Percentiles rank a stretch among this genome's conserved stretches.
Conservation (phyloP, 1,140 invertebrate genomes). For the Brachystomella parvula region DNA sequence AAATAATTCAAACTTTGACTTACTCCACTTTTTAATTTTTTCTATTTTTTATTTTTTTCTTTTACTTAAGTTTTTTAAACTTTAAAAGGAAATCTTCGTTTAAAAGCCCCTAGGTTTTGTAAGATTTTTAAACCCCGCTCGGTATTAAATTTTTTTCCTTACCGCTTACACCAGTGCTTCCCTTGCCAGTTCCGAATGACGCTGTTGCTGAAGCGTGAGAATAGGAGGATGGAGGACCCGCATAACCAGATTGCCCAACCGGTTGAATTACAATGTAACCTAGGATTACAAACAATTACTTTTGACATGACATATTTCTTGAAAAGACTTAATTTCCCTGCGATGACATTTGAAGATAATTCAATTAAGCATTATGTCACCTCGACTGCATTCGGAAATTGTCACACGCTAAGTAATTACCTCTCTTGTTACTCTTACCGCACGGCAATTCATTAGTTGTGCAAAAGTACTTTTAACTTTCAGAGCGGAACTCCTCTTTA, state of each 20-base stretch:
- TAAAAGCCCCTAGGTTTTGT: neutral
- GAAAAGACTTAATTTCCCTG: neutral
- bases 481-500: too few relatives aligned
- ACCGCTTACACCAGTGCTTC: slow-evolving; percentile 1
- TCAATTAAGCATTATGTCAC: neutral
- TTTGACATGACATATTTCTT: neutral
- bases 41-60: neutral
- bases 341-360: neutral
- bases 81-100: neutral
- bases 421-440: neutral
- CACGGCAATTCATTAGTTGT: neutral
- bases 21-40: neutral
- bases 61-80: neutral
- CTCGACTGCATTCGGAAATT: neutral
- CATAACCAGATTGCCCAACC: neutral
- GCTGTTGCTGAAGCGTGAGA: too few relatives aligned
- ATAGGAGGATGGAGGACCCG: neutral
- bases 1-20: neutral
- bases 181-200: neutral
- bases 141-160: neutral
- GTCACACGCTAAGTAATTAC: neutral
- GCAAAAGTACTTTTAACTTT: neutral
- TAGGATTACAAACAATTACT: neutral
- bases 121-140: neutral
- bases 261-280: slow-evolving; percentile 6